Conservation (phyloP, 2,797 vertebrate genomes). For the Xiphorhynchus erythropygius region DNA sequence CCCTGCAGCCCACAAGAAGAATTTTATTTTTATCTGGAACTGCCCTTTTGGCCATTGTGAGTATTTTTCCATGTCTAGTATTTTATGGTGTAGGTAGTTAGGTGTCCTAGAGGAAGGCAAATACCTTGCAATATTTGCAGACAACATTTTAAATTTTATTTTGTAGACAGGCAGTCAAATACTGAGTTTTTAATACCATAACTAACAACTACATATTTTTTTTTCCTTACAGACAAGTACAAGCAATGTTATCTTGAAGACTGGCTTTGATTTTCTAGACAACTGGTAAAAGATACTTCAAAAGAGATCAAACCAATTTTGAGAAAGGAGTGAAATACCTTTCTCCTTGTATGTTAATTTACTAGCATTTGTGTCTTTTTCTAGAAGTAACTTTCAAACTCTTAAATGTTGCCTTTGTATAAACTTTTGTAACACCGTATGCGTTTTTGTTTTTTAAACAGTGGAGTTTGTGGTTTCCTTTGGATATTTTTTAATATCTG, state of each 20-base stretch:
- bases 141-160: not conserved
- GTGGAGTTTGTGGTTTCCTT: slow-evolving; percentile 61
- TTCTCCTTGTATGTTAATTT: slow-evolving; percentile 48
- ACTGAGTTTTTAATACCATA: not conserved
- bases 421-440: slow-evolving; percentile 71
- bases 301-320: not conserved
- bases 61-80: not conserved
- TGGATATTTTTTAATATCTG: slow-evolving; percentile 60
- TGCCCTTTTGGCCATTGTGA: not conserved
- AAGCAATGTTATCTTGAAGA: slow-evolving; percentile 92
- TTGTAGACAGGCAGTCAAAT: not conserved
- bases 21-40: not conserved
- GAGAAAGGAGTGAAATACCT: slow-evolving; percentile 1
- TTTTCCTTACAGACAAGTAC: slow-evolving; percentile 83
- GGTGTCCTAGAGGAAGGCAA: not conserved
- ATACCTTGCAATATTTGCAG: not conserved
- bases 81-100: not conserved
- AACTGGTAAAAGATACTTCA: slow-evolving; percentile 88
- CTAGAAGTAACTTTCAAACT: slow-evolving; percentile 69
- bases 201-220: not conserved
- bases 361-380: slow-evolving; percentile 63
- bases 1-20: not conserved
- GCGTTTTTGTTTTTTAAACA: slow-evolving; percentile 62
- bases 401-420: slow-evolving; percentile 72
- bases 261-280: slow-evolving; percentile 97